Conservation (phyloP, 64 coral and sea anemone genomes). For the Pocillopora damicornis region DNA sequence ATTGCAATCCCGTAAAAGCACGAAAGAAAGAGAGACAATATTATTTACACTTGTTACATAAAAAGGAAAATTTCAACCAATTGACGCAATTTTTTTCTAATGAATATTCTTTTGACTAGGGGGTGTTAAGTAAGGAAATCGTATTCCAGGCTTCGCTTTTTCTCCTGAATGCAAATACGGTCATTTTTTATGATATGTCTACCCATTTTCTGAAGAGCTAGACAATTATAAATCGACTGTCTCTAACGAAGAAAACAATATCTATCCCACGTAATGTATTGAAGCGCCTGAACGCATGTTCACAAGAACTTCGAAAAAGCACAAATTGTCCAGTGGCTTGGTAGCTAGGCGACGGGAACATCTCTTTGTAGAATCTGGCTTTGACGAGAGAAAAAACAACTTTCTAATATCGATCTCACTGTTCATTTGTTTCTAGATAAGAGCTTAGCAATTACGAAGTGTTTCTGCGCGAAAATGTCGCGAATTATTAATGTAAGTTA, state of each 20-base stretch:
- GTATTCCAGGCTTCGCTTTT: too few relatives aligned
- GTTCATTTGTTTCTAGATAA: background rate
- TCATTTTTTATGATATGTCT: background rate
- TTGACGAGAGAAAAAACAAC: background rate
- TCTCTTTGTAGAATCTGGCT: slow-evolving; percentile 14
- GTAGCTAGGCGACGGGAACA: background rate
- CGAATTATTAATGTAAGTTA: too few relatives aligned
- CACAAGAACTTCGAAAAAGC: background rate
- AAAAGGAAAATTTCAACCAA: too few relatives aligned
- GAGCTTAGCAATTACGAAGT: background rate
- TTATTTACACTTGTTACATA: background rate
- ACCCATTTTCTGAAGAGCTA: background rate
- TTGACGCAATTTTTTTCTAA: too few relatives aligned
- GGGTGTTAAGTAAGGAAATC: too few relatives aligned
- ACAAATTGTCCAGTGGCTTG: background rate
- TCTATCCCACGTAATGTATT: background rate
- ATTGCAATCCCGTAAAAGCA: background rate
- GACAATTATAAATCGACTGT: background rate
- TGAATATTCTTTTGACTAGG: too few relatives aligned
- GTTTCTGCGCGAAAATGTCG: background rate
- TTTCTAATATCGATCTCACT: background rate
- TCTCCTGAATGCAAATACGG: too few relatives aligned
- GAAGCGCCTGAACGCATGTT: background rate
- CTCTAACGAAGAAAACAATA: slow-evolving; percentile 3
- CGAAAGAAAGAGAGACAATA: background rate